Base-by-base conservation (phyloP, 2,113 vertebrate species). In the Melanerpes formicivorus region DNA sequence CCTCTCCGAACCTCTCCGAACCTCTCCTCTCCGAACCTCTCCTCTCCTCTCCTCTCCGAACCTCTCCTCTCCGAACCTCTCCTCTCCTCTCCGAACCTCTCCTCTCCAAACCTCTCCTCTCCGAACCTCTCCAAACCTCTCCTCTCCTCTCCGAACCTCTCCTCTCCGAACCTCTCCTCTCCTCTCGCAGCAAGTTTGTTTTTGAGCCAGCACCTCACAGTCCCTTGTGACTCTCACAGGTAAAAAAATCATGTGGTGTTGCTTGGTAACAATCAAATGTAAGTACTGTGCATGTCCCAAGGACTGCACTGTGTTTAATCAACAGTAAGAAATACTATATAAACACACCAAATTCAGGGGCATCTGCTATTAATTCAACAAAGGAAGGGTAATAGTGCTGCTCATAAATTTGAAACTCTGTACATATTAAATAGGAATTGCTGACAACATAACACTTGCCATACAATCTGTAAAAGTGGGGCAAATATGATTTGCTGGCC, bases 281-380 rank as follows among this genome's bases (percentile, higher is more conserved):
- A 88, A 77, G 77, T 76, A 59, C 15, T 85, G 50, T n/a, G 78
- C 63, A 42, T 72, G 59, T 93, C 91, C 65, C 66, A 87, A 72
- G 60, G 84, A 91, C 77, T 74, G 70, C 40, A 37, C 48, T 94
- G 82, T 85, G 52, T 89, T 90, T 84, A 84, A 90, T 87, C 70
- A 87, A 77, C 92, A 95, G 70, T 90, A 91, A 91, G 84, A 94
- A 93, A 92, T 90, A 79, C 76, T 95, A 30, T 80, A 72, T 77
- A 95, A 95, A 95, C 78, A 85, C 52, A 87, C n/a, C 15, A 80
- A 67, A 87, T 80, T 87, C 79, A 83, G 76, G 30, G 66, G 70
- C 80, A 93, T 95, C 86, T 95, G 91, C 69, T 93, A 76, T 95
- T 93, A 91, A 95, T 80, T 91, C 77, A 80, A 84, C 48, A 84